A percentile compares a stretch with the other conserved stretches of the same genome.
Conservation (phyloP, 2,797 vertebrate genomes). For the Takifugu ocellatus region DNA sequence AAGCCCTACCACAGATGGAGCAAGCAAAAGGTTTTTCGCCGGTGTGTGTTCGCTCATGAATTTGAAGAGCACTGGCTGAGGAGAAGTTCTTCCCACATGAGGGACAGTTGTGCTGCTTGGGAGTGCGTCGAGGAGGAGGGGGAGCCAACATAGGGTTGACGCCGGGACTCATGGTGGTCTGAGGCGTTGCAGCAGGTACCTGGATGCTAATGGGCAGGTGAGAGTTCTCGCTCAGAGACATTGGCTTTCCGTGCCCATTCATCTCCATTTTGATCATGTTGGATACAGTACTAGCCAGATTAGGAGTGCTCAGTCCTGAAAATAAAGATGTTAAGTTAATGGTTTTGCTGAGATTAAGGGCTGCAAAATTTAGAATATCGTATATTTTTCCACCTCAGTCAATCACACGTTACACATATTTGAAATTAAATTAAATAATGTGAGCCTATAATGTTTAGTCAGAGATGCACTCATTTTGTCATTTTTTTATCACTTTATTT, state of each 20-base stretch:
- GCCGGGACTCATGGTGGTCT: slow-evolving; percentile 87
- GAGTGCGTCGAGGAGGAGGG: slow-evolving; percentile 93
- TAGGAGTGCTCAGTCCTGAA: slow-evolving; percentile 85
- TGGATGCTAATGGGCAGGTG: slow-evolving; percentile 87
- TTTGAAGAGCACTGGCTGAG: slow-evolving; percentile 98
- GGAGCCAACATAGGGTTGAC: slow-evolving; percentile 95
- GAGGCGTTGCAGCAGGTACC: slow-evolving; percentile 82
- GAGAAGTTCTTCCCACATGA: slow-evolving; percentile 99
- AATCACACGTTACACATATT: too few species aligned
- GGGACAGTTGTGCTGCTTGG: slow-evolving; percentile 99
- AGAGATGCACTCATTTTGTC: too few species aligned
- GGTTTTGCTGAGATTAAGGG: slow-evolving; percentile 1
- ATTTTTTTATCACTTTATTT: too few species aligned
- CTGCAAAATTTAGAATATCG: not conserved
- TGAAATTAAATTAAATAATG: too few species aligned
- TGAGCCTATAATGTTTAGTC: too few species aligned
- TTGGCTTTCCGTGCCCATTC: slow-evolving; percentile 92
- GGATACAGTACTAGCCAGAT: slow-evolving; percentile 87
- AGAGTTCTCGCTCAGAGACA: slow-evolving; percentile 85
- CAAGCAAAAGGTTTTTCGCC: slow-evolving; percentile 99
- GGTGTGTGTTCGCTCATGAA: slow-evolving; percentile 98
- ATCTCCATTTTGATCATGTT: slow-evolving; percentile 98
- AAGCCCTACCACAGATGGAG: slow-evolving; percentile 97
- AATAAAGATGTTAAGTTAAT: slow-evolving; percentile 8
- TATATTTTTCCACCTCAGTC: too few species aligned